Conservation (phyloP, 2,797 vertebrate genomes). For the Neostethus bicornis region DNA sequence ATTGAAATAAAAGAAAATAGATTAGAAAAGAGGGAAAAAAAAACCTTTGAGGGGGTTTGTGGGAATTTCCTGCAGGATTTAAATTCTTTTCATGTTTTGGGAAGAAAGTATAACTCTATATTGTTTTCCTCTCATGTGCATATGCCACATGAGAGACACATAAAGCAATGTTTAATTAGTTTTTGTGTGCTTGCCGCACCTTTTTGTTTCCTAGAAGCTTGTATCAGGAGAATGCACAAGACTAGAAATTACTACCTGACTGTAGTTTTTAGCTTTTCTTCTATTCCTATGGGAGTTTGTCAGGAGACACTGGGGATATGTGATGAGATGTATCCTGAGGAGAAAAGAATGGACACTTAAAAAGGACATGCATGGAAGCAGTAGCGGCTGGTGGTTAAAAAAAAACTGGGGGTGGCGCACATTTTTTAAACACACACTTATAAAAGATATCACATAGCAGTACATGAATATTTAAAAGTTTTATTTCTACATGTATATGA, state of each 20-base stretch:
- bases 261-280: conserved; percentile 51
- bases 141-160: neutral
- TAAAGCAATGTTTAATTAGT: conserved; percentile 37
- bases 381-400: too few species aligned
- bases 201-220: conserved; percentile 51
- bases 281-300: conserved; percentile 28
- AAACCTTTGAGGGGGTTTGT: conserved; percentile 16
- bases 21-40: conserved; percentile 6
- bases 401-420: too few species aligned
- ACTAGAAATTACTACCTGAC: conserved; percentile 55
- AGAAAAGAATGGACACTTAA: too few species aligned
- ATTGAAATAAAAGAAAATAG: conserved; percentile 23
- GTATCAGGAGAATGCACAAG: conserved; percentile 46
- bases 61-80: conserved; percentile 46
- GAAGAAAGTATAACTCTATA: conserved; percentile 10
- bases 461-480: too few species aligned
- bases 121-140: conserved; percentile 31
- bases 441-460: too few species aligned
- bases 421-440: too few species aligned
- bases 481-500: too few species aligned
- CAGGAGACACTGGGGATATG: conserved; percentile 12
- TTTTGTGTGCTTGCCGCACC: conserved; percentile 37
- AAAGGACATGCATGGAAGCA: too few species aligned
- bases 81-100: conserved; percentile 43
- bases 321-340: conserved; percentile 26